These are phyloP conservation scores for Bursaphelenchus mucronatus DNA, from an alignment of 1,140 invertebrate genomes.

Conservation along the genomic window DNA sequence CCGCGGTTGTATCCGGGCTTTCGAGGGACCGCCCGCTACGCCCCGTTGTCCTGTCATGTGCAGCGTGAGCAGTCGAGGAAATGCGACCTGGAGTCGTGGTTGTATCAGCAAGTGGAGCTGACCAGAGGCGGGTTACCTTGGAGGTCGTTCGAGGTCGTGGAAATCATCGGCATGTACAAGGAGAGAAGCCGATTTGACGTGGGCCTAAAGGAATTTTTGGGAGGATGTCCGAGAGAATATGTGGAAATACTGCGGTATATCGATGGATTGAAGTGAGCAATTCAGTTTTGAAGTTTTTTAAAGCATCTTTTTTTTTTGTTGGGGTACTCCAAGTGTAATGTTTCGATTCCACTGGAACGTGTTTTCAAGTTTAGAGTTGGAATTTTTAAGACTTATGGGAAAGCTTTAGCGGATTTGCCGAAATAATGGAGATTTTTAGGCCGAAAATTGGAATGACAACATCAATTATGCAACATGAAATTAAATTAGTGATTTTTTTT, in stretches of 20 bases:
- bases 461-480: no score
- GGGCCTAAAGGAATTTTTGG: slow-evolving; percentile 37
- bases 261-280: slow-evolving; percentile 13
- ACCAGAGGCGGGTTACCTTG: slow-evolving; percentile 43
- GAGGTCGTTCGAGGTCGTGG: slow-evolving; percentile 25
- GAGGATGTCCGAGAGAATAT: slow-evolving; percentile 33
- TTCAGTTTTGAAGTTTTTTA: not conserved
- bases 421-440: no score
- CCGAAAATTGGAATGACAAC: no score
- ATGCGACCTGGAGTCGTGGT: slow-evolving; percentile 43
- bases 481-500: no score
- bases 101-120: slow-evolving; percentile 40
- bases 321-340: no score
- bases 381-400: no score
- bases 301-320: no score
- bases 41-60: slow-evolving; percentile 47
- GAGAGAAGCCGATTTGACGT: slow-evolving; percentile 35
- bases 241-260: slow-evolving; percentile 30
- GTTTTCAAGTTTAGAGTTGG: no score
- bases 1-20: slow-evolving; percentile 43
- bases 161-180: slow-evolving; percentile 26
- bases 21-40: slow-evolving; percentile 52
- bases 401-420: no score
- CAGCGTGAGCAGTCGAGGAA: slow-evolving; percentile 38
- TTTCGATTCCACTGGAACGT: no score